Base-by-base conservation (phyloP, 2,797 vertebrate species). In the Crocodylus rhombifer region DNA sequence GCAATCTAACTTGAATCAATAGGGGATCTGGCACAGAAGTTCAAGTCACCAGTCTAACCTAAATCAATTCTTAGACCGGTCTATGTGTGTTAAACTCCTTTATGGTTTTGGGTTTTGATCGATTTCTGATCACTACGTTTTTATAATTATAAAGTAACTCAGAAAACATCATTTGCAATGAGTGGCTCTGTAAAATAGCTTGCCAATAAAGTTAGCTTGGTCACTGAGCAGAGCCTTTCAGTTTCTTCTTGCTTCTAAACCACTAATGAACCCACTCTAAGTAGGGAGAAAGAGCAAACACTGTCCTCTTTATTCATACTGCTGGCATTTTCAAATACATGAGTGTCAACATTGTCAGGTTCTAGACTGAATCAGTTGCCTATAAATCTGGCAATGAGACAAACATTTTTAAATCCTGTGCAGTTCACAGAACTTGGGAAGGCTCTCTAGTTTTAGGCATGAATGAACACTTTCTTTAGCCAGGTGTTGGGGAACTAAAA, bases 381-480 rank as follows among this genome's bases (percentile, higher is more conserved):
- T 84, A 60, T 64, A 91, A 91, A 13, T 73, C 82, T 95, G 95
- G 93, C 91, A 91, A 20, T 42, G 36, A 86, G 26, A 76, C 65
- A 96, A 93, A 25, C 80, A 80, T 10, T 4, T 80, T 95, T 51
- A 71, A 93, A 80, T 82, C 82, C 92, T 69, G 58, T 23, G 33
- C 61, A 33, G 51, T n/a, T 87, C 92, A 71, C 60, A 77, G 87
- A 89, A 96, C n/a, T 51, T 74, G 63, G n/a, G 63, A 51, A 55
- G 26, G 81, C 77, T 95, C 87, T 90, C 77, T 15, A 88, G 80
- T 23, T 83, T 94, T 87, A 75, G n/a, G 67, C 57, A 94, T 96
- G 94, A 98, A 97, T 96, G 60, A 36, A 76, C 61, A 76, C 82
- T 97, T 97, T 97, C 94, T 96, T 86, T 89, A 91, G 28, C 71